These are phyloP conservation scores for Pseudotriccus pelzelni DNA, from an alignment of 2,797 vertebrate genomes.

Conservation along the genomic window DNA sequence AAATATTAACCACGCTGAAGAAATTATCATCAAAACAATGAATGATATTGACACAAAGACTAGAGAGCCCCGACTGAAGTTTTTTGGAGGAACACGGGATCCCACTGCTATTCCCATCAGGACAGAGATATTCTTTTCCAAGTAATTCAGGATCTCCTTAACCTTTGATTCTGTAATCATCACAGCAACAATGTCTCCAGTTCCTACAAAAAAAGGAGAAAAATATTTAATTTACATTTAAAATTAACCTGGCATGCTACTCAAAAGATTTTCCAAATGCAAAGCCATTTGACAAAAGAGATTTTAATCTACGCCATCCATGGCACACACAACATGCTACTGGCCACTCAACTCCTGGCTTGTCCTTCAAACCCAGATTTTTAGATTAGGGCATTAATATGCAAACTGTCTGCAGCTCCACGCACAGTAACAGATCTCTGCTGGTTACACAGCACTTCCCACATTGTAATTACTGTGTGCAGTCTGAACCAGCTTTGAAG, in stretches of 20 bases:
- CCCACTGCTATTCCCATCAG: constrained; percentile 89
- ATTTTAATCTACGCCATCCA: neutral
- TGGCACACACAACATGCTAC: neutral
- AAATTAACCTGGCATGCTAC: neutral
- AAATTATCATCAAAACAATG: constrained; percentile 97
- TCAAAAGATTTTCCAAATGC: neutral
- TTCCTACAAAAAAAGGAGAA: constrained; percentile 80
- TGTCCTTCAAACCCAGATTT: neutral
- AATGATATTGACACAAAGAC: constrained; percentile 98
- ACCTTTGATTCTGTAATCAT: constrained; percentile 95
- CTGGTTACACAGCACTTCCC: neutral
- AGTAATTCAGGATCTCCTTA: constrained; percentile 89
- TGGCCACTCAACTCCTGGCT: neutral
- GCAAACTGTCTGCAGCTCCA: neutral
- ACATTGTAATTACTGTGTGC: neutral
- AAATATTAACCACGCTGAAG: constrained; percentile 97
- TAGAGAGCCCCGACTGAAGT: constrained; percentile 90
- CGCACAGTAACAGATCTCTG: neutral
- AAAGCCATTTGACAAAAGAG: neutral
- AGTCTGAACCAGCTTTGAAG: neutral
- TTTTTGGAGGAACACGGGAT: constrained; percentile 83
- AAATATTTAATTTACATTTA: constrained; percentile 14
- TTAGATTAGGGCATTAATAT: neutral
- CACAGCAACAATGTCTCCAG: constrained; percentile 93
- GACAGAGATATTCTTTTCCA: constrained; percentile 93